These are phyloP conservation scores for Aphis gossypii DNA, from an alignment of 1,140 invertebrate species.

Conservation along the genomic window DNA sequence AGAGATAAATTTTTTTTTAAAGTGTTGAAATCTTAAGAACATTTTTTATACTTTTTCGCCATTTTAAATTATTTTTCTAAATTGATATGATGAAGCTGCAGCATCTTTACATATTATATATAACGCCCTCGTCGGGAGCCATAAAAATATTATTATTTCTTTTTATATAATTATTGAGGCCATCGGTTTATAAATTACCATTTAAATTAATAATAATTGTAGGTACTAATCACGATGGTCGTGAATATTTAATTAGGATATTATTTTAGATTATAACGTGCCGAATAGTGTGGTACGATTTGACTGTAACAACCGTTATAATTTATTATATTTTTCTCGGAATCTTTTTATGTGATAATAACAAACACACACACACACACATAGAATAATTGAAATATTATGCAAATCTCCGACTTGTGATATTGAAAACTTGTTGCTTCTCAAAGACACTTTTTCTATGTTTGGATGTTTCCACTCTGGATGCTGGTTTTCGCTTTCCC, in stretches of 20 bases:
- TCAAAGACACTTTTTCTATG: not conserved
- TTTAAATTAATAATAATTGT: constrained; percentile 8
- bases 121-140: not conserved
- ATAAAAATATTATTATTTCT: not conserved
- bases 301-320: not conserved
- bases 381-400: constrained; percentile 1
- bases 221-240: not conserved
- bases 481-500: not conserved
- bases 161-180: not conserved
- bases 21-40: no score
- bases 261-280: not conserved
- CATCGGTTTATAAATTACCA: not conserved
- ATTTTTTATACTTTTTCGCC: not conserved
- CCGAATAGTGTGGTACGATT: not conserved
- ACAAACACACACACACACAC: not conserved
- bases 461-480: not conserved
- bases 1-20: no score
- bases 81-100: not conserved
- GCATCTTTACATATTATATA: not conserved
- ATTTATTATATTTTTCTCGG: not conserved
- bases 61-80: not conserved
- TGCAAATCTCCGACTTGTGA: not conserved
- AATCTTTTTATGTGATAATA: not conserved
- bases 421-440: constrained; percentile 14
- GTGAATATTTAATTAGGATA: constrained; percentile 1